These are phyloP conservation scores for Oxygymnocypris stewartii DNA, from an alignment of 2,113 vertebrate genomes.

Conservation along the genomic window DNA sequence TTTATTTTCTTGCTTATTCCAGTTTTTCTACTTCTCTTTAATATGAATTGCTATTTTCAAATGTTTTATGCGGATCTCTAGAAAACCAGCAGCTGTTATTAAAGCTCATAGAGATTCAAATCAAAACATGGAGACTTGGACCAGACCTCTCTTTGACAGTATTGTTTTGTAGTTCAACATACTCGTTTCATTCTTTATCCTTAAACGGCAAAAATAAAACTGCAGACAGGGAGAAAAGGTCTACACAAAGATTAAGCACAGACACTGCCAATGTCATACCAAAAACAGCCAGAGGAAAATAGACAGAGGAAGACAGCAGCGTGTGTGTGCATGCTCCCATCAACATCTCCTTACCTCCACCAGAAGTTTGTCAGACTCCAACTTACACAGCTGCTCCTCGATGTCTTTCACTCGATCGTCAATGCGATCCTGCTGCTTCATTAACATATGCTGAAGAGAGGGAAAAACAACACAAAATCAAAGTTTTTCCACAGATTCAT, in stretches of 20 bases:
- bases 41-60: not conserved
- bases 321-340: constrained; percentile 30
- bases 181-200: not conserved
- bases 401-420: constrained; percentile 95
- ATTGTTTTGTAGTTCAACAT: constrained; percentile 10
- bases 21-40: not conserved
- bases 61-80: not conserved
- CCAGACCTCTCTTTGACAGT: not conserved
- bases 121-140: not conserved
- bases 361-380: constrained; percentile 93
- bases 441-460: constrained; percentile 85
- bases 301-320: not conserved
- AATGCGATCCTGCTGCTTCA: constrained; percentile 94
- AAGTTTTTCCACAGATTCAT: not conserved
- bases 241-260: not conserved
- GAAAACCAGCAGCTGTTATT: not conserved
- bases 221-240: not conserved
- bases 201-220: constrained; percentile 14
- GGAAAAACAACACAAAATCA: constrained; percentile 33
- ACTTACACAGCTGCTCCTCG: constrained; percentile 93
- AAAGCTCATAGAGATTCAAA: not conserved
- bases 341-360: constrained; percentile 81
- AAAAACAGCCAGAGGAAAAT: constrained; percentile 18
- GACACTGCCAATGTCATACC: constrained; percentile 22
- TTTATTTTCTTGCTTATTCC: not conserved